Percentiles rank a stretch among this genome's conserved stretches.
Evolutionary conservation across 2,888 invertebrate species (phyloP).

Genomic region (Cataglyphis altisquamis): DNA sequence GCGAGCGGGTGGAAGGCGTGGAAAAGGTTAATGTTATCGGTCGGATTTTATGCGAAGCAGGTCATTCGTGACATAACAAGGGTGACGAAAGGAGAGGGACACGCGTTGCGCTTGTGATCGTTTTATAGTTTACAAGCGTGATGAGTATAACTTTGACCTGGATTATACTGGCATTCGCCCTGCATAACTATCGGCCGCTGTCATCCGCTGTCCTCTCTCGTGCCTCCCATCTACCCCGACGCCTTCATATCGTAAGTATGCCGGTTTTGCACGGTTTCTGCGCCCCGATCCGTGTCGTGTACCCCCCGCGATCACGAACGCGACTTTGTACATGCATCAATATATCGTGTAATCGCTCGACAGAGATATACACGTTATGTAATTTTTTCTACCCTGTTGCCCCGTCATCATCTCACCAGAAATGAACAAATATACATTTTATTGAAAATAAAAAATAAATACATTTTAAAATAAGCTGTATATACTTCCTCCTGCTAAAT

Average conservation of each 20-base stretch:
- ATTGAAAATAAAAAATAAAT: not conserved
- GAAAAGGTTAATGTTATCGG: conserved; percentile 21
- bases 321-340: conserved; percentile 37
- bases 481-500: not conserved
- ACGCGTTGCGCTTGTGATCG: conserved; percentile 65
- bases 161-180: conserved; percentile 78
- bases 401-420: not conserved
- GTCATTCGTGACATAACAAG: conserved; percentile 75
- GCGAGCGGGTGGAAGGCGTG: not conserved
- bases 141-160: conserved; percentile 83
- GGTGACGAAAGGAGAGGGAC: conserved; percentile 70
- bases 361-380: not conserved
- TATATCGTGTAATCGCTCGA: conserved; percentile 42
- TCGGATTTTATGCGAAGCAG: conserved; percentile 73
- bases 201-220: conserved; percentile 65
- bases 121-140: conserved; percentile 69
- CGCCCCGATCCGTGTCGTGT: conserved; percentile 44
- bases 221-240: not conserved
- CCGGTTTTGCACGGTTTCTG: conserved; percentile 54
- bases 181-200: conserved; percentile 72
- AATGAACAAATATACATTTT: not conserved
- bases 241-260: conserved; percentile 62
- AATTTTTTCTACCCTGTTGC: not conserved
- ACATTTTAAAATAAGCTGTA: not conserved
- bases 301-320: conserved; percentile 29